Conservation (phyloP, 2,797 vertebrate genomes). For the Rhyacichthys aspro region DNA sequence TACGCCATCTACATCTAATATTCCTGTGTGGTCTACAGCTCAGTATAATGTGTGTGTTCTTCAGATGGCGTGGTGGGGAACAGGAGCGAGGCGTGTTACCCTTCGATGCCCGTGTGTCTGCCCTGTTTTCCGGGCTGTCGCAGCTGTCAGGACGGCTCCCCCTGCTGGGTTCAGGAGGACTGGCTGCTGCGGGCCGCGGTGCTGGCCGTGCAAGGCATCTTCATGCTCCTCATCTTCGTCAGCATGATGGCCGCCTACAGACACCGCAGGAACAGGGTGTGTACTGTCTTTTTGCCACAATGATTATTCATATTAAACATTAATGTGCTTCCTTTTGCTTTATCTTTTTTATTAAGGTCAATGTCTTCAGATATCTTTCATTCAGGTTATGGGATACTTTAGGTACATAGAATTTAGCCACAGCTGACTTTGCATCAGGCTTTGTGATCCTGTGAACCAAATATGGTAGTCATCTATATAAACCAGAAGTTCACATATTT, state of each 20-base stretch:
- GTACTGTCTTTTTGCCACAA: slow-evolving; percentile 21
- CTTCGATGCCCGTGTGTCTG: slow-evolving; percentile 79
- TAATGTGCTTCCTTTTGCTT: no score
- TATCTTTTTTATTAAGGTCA: no score
- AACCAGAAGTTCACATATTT: no score
- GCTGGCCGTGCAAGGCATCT: slow-evolving; percentile 86
- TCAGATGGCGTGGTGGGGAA: slow-evolving; percentile 57
- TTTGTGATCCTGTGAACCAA: no score
- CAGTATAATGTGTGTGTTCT: slow-evolving; percentile 10
- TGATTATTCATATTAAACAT: no score
- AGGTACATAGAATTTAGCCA: no score
- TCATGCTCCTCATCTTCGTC: slow-evolving; percentile 90
- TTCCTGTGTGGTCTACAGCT: no score
- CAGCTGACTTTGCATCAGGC: no score
- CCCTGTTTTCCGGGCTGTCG: slow-evolving; percentile 88
- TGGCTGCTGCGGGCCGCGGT: slow-evolving; percentile 78
- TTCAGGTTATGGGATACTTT: no score
- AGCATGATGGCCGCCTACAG: slow-evolving; percentile 91
- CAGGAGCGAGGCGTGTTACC: slow-evolving; percentile 61
- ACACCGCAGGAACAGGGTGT: slow-evolving; percentile 86
- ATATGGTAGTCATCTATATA: no score
- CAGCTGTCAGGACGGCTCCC: slow-evolving; percentile 83
- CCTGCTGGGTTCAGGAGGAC: slow-evolving; percentile 88
- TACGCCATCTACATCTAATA: no score
- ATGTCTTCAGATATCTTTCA: no score